A percentile compares a stretch with the other conserved stretches of the same genome.
Conservation (phyloP, 1,140 invertebrate genomes). For the Brachionus angularis region DNA sequence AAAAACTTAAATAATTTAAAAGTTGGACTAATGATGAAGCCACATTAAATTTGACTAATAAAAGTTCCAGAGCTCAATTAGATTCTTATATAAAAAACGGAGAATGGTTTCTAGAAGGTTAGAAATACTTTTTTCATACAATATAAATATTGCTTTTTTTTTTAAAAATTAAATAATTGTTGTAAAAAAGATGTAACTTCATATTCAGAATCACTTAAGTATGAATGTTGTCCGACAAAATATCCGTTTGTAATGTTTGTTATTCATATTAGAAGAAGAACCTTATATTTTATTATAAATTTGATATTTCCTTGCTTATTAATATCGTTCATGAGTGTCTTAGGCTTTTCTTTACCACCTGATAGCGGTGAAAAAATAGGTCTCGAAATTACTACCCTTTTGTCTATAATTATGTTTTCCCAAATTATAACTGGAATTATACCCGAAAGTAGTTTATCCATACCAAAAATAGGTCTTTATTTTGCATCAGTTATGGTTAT, state of each 20-base stretch:
- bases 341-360: constrained; percentile 58
- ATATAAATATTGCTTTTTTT: constrained; percentile 47
- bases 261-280: constrained; percentile 51
- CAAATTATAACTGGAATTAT: constrained; percentile 70
- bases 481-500: constrained; percentile 99
- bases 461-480: constrained; percentile 93
- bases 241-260: constrained; percentile 57
- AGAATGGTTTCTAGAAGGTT: constrained; percentile 52
- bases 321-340: constrained; percentile 54
- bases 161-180: constrained; percentile 98
- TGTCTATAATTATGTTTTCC: constrained; percentile 56
- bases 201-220: constrained; percentile 59
- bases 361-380: constrained; percentile 80
- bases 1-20: constrained; percentile 92
- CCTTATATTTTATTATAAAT: constrained; percentile 58
- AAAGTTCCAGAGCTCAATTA: constrained; percentile 47
- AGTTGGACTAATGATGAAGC: constrained; percentile 57
- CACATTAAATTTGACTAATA: constrained; percentile 53
- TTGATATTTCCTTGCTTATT: constrained; percentile 56
- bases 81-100: constrained; percentile 56
- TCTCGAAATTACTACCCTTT: constrained; percentile 69
- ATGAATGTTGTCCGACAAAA: constrained; percentile 57
- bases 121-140: constrained; percentile 47
- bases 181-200: constrained; percentile 59
- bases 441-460: constrained; percentile 92